Evolutionary conservation across 2,797 vertebrate species (phyloP), one percentile per base, ranked within the genome.

Genomic region (Enteromius trimaculatus): DNA sequence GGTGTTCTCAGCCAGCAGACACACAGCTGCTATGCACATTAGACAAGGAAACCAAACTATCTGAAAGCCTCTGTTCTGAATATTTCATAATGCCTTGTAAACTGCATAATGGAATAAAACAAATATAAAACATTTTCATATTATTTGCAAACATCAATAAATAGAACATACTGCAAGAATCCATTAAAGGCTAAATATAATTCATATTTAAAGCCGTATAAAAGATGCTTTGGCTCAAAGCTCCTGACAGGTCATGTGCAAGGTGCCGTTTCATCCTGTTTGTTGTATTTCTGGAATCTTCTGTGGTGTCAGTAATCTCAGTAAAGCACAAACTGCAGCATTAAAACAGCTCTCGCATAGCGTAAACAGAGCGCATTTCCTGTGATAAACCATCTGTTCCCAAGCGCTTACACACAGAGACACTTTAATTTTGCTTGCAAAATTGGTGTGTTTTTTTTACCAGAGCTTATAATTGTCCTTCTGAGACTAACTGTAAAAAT

Each of bases 1-100:
- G 94, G 94, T 0, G 91, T 90, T 17, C 88, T 93, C 76, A 92
- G 91, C 2, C 88, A 92, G 55, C 91, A 94, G 31, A 89, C 93
- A 13, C 86, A 88, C 79, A 94, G 93, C 90, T 98, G 97, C n/a
- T 37, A 58, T 44, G 17, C 84, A 21, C 82, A 75, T 31, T 92
- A 87, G 84, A 71, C 76, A 34, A 60, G 53, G 34, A 77, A 60
- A 39, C 21, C 53, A 26, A 37, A 29, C 21, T 6, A 64, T 64
- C 17, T 60, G 4, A 70, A 71, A n/a, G 7, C 68, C 53, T n/a
- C 6, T 80, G 2, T 29, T 19, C 19, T 26, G 16, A 29, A 74
- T 62, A 34, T 49, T 62, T 29, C 60, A n/a, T 77, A 44, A 44
- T 44, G 11, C 16, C 9, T 29, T 77, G 16, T 14, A 77, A 44